Percentiles rank a stretch among this genome's conserved stretches.
Conservation (phyloP, 2,888 invertebrate species). For the Sympetrum striolatum region DNA sequence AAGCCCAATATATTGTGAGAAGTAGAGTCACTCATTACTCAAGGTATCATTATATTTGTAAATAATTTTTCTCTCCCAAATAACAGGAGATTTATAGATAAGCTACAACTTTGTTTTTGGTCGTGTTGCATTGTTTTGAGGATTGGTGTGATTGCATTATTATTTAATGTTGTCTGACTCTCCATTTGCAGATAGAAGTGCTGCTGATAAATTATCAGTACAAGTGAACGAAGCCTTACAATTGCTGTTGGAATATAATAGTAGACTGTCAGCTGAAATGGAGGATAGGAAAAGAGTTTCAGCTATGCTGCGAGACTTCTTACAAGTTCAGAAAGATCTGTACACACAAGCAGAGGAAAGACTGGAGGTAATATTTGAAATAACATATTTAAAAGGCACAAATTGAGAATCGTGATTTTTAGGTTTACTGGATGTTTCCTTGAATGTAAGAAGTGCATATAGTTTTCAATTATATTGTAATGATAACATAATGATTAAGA, state of each 20-base stretch:
- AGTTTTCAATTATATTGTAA: too few relatives aligned
- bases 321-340: conserved; percentile 84
- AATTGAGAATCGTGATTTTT: too few relatives aligned
- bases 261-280: conserved; percentile 83
- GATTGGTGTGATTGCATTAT: too few relatives aligned
- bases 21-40: not conserved
- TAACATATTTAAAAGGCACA: too few relatives aligned
- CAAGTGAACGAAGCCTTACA: conserved; percentile 89
- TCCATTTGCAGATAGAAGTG: conserved; percentile 71
- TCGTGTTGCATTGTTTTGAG: too few relatives aligned
- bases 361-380: conserved; percentile 71
- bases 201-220: conserved; percentile 77
- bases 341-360: conserved; percentile 85
- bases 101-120: too few relatives aligned
- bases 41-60: not conserved
- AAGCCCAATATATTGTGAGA: too few relatives aligned
- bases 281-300: conserved; percentile 87
- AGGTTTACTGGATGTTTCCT: too few relatives aligned
- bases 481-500: too few relatives aligned
- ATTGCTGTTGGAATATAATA: conserved; percentile 87
- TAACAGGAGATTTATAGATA: too few relatives aligned
- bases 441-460: too few relatives aligned
- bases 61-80: not conserved
- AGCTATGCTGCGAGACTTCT: conserved; percentile 86
- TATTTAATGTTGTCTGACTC: not conserved